Evolutionary conservation across 2,888 invertebrate species (phyloP), one percentile per base, ranked within the genome.

Genomic region (Andricus quercusramuli): DNA sequence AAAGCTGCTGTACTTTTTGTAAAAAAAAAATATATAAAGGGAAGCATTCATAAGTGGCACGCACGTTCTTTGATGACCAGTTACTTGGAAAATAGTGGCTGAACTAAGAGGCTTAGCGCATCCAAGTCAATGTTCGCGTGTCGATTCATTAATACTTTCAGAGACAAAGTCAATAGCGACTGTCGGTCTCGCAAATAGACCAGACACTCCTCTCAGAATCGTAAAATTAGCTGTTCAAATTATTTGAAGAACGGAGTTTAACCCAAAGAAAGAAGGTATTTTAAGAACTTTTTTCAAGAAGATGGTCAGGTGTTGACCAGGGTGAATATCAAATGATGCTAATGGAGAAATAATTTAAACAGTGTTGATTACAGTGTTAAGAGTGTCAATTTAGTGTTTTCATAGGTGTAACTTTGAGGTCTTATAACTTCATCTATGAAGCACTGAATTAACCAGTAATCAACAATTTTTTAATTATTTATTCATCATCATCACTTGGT

Each of bases 1-100:
- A 87, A 87, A 85, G 82, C 77, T 79, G 83, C 82, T 83, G 83
- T 82, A 77, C 80, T 83, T 79, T 82, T 79, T 82, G 82, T 64
- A 78, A 37, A 80, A 83, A 80, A 83, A 79, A 81, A 17, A 47
- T 47, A 47, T 47, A 80, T 74, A 84, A 81, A 81, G 80, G 82
- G 81, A 81, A 81, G 79, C 70, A 65, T 79, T 78, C 79, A 83
- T 13, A 59, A 85, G 83, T 85, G 76, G 82, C 82, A 83, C 84
- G 80, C 81, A 83, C 76, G 81, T 41, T 65, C 65, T 78, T 80
- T 59, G 25, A 56, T 56, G 67, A 78, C 37, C 66, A 70, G 70
- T 56, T 70, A 79, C 37, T 66, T 17, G 62, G 70, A 67, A 67
- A 80, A 78, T 51, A 56, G 74, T 74, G 32, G 13, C 11, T 70